A percentile compares a stretch with the other conserved stretches of the same genome.
Evolutionary conservation across 2,113 vertebrate species (phyloP).

Genomic region (Bubalus kerabau): DNA sequence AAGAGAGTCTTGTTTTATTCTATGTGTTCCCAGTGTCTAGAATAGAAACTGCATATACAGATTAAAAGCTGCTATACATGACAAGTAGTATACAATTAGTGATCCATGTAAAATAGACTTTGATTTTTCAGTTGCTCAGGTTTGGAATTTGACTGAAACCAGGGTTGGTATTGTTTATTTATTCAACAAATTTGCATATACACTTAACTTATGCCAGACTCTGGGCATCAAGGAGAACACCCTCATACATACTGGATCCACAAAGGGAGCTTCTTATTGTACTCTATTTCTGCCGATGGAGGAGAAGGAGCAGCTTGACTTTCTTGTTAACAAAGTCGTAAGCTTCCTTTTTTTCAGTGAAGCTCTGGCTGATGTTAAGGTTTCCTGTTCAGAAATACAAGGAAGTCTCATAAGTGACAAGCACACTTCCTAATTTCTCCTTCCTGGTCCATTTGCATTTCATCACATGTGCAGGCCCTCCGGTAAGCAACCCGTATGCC

Average conservation of each 20-base stretch:
- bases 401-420: neutral
- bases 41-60: neutral
- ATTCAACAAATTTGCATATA: neutral
- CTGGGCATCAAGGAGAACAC: neutral
- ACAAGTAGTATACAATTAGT: neutral
- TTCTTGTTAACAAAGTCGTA: neutral
- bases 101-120: neutral
- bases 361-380: neutral
- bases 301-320: neutral
- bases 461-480: too few species aligned
- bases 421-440: neutral
- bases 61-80: neutral
- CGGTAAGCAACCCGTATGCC: neutral
- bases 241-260: neutral
- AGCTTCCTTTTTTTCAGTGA: neutral
- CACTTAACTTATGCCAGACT: neutral
- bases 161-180: neutral
- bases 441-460: neutral
- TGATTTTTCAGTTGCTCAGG: neutral
- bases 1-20: neutral
- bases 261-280: neutral
- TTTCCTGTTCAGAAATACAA: neutral
- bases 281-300: neutral
- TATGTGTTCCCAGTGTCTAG: neutral
- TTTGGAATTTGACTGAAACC: neutral